phyloP scores from a whole-genome alignment of 2,113 vertebrate genomes.

The Chaetops frenatus region DNA sequence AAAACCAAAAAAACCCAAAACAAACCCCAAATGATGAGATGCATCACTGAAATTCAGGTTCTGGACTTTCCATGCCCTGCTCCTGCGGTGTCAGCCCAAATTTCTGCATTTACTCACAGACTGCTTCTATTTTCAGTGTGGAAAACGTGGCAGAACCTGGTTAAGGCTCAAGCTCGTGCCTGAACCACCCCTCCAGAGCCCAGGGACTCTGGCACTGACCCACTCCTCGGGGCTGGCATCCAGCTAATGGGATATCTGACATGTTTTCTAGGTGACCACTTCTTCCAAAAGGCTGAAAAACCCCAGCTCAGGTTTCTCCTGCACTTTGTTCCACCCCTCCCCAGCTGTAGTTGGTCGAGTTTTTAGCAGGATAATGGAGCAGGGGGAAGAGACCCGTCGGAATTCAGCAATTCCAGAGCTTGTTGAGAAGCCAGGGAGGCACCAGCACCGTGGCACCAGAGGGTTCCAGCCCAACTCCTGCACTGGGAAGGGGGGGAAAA shows the following conservation, averaged over 20 bases:
- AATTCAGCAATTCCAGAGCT: background rate
- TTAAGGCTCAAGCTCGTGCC: background rate
- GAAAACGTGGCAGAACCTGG: background rate
- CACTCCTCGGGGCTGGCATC: background rate
- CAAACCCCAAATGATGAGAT: fast-evolving
- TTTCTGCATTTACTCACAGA: background rate
- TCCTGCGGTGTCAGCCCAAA: background rate
- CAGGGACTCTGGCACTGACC: background rate
- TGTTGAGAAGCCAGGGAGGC: background rate
- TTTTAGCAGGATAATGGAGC: background rate
- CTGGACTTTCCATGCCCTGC: background rate
- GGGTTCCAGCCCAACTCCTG: background rate
- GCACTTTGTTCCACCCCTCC: background rate
- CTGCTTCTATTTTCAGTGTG: background rate
- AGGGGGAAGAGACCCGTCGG: background rate
- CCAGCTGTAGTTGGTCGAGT: background rate
- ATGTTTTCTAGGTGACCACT: background rate
- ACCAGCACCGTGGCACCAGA: background rate
- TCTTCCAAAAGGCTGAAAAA: background rate
- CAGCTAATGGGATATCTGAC: background rate
- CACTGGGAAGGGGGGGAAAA: background rate
- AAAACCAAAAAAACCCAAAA: too few relatives aligned
- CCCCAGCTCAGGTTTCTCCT: background rate
- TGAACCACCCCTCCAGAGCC: background rate
- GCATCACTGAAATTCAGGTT: background rate